phyloP scores from a whole-genome alignment of 2,797 vertebrate genomes.

The Benthosema pterotum region DNA sequence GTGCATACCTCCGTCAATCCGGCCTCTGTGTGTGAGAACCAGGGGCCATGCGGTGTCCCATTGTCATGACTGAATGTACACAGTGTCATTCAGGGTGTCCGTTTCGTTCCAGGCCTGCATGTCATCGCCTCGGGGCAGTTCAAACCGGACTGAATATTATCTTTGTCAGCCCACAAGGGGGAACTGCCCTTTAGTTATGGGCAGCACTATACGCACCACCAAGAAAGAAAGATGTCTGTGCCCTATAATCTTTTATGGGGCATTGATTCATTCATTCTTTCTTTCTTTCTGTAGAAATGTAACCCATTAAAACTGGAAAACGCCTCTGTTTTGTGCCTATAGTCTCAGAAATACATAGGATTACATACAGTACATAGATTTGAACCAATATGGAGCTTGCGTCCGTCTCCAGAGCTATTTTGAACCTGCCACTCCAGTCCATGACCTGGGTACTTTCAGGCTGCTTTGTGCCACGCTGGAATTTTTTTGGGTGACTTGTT shows the following conservation, averaged over 20 bases:
- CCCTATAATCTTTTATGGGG: neutral
- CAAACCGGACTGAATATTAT: neutral
- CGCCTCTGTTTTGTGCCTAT: too few relatives aligned
- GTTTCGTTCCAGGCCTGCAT: constrained; percentile 8
- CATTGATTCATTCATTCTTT: neutral
- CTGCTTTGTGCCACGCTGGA: too few relatives aligned
- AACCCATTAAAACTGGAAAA: too few relatives aligned
- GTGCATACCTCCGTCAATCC: constrained; percentile 7
- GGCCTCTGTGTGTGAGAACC: neutral
- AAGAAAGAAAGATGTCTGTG: neutral
- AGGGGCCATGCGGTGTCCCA: constrained; percentile 4
- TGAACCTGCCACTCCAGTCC: too few relatives aligned
- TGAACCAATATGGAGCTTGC: too few relatives aligned
- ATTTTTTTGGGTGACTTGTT: too few relatives aligned
- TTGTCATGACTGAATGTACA: neutral
- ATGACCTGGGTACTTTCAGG: too few relatives aligned
- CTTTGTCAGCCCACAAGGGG: neutral
- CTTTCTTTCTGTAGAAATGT: neutral
- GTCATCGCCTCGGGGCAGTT: neutral
- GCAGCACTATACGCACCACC: neutral
- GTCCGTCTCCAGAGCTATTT: too few relatives aligned
- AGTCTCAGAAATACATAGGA: too few relatives aligned
- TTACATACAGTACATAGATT: too few relatives aligned
- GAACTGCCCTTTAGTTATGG: neutral
- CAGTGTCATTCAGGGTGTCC: neutral